phyloP scores from a whole-genome alignment of 2,113 vertebrate genomes.

The Xenus cinereus region DNA sequence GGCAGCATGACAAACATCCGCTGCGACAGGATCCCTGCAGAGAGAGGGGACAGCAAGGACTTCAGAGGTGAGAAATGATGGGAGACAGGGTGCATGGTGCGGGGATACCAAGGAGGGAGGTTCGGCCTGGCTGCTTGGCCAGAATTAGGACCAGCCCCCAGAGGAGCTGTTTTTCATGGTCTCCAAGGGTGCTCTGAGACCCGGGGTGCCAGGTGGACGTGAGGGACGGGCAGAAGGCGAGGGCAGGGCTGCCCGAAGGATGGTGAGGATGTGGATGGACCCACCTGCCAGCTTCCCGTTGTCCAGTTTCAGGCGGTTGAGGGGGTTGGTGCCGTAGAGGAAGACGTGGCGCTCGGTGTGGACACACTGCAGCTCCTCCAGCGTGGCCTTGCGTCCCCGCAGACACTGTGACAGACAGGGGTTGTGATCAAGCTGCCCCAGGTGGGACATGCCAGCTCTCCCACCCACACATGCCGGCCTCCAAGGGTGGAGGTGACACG shows the following conservation, averaged over 20 bases:
- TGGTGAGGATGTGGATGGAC: fast-evolving
- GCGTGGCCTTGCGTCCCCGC: slow-evolving; percentile 84
- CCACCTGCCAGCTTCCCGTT: slow-evolving; percentile 85
- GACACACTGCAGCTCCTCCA: slow-evolving; percentile 87
- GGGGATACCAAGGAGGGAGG: too few relatives aligned
- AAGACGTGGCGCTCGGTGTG: slow-evolving; percentile 85
- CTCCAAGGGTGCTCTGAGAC: not conserved
- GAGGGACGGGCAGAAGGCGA: not conserved
- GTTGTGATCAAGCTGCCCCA: not conserved
- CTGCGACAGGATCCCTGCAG: slow-evolving; percentile 85
- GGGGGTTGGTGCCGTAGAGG: slow-evolving; percentile 86
- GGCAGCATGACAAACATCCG: slow-evolving; percentile 88
- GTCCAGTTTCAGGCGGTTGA: slow-evolving; percentile 89
- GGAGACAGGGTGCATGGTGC: fast-evolving
- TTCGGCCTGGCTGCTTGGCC: not conserved
- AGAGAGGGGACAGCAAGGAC: not conserved
- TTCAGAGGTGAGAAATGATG: not conserved
- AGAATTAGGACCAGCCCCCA: not conserved
- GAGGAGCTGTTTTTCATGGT: fast-evolving
- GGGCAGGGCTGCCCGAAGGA: too few relatives aligned
- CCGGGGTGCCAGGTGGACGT: fast-evolving
- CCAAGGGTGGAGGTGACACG: fast-evolving
- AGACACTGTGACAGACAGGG: slow-evolving; percentile 73
- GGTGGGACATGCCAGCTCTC: fast-evolving
- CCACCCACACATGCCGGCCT: fast-evolving